Percentiles rank a stretch among this genome's conserved stretches.
Evolutionary conservation across 2,797 vertebrate genomes (phyloP).

Genomic region (Octomys mimax): DNA sequence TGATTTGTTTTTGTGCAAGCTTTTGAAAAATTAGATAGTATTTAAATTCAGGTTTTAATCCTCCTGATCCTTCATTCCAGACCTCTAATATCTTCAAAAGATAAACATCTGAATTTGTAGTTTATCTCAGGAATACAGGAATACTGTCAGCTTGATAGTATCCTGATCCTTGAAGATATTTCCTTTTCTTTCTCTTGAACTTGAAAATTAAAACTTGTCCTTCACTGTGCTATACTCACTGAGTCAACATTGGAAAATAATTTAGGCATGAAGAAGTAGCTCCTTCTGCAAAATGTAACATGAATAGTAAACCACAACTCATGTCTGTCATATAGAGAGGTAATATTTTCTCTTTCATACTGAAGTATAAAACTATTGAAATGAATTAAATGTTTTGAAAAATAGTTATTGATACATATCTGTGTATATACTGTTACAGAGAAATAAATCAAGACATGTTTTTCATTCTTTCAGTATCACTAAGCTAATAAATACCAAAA

Average conservation of each 20-base stretch:
- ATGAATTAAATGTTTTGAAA: conserved; percentile 30
- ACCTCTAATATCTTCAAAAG: background rate
- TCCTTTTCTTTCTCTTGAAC: background rate
- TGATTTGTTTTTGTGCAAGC: background rate
- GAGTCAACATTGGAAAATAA: background rate
- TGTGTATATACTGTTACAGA: background rate
- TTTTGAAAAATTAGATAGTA: background rate
- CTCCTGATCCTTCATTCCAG: background rate
- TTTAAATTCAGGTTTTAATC: background rate
- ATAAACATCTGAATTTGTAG: background rate
- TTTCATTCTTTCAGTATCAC: conserved; percentile 46
- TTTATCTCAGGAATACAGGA: background rate
- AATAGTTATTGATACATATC: background rate
- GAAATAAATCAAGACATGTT: background rate
- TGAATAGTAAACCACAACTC: background rate
- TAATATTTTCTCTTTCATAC: background rate
- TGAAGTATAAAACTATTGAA: conserved; percentile 25
- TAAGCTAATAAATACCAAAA: conserved; percentile 25
- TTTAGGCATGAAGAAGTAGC: conserved; percentile 1
- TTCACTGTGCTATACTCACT: background rate
- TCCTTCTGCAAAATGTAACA: background rate
- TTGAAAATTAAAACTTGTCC: background rate
- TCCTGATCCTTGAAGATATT: background rate
- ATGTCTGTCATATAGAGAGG: background rate
- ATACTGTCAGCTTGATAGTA: background rate